These are phyloP conservation scores for Jordanella pulchra DNA, from an alignment of 2,797 vertebrate species.

Conservation along the genomic window DNA sequence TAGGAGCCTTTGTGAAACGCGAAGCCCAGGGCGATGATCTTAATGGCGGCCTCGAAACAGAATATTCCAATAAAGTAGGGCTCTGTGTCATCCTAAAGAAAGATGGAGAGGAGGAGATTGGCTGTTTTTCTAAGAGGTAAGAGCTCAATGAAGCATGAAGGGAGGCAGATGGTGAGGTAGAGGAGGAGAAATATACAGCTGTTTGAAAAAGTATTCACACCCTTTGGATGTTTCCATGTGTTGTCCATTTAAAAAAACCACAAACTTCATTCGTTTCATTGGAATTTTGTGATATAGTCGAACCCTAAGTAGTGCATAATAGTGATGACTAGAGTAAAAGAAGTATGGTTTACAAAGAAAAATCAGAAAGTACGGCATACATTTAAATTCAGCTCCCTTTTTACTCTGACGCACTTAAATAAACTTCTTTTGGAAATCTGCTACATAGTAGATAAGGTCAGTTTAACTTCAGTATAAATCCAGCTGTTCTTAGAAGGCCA, in stretches of 20 bases:
- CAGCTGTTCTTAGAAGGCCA: too few relatives aligned
- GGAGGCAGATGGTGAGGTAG: slow-evolving; percentile 35
- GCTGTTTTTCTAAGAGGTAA: slow-evolving; percentile 61
- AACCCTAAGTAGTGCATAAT: too few relatives aligned
- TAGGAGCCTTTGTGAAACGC: slow-evolving; percentile 98
- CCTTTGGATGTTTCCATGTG: not conserved
- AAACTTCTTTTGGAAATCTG: too few relatives aligned
- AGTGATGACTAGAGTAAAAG: too few relatives aligned
- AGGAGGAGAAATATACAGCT: slow-evolving; percentile 13
- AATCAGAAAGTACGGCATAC: too few relatives aligned
- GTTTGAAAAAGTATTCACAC: not conserved
- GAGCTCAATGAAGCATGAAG: slow-evolving; percentile 68
- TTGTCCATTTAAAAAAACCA: not conserved
- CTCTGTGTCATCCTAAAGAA: slow-evolving; percentile 94
- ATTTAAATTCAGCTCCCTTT: too few relatives aligned
- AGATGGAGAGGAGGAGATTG: slow-evolving; percentile 50
- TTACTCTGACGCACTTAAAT: too few relatives aligned
- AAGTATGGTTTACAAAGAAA: too few relatives aligned
- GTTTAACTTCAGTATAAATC: too few relatives aligned
- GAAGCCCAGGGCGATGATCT: slow-evolving; percentile 96
- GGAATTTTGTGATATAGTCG: too few relatives aligned
- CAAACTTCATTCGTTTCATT: too few relatives aligned
- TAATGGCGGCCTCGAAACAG: slow-evolving; percentile 99
- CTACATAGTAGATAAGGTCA: too few relatives aligned
- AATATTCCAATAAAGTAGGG: slow-evolving; percentile 99